These are phyloP conservation scores for Drosophila tristis DNA, from an alignment of 1,140 invertebrate genomes.

Conservation along the genomic window DNA sequence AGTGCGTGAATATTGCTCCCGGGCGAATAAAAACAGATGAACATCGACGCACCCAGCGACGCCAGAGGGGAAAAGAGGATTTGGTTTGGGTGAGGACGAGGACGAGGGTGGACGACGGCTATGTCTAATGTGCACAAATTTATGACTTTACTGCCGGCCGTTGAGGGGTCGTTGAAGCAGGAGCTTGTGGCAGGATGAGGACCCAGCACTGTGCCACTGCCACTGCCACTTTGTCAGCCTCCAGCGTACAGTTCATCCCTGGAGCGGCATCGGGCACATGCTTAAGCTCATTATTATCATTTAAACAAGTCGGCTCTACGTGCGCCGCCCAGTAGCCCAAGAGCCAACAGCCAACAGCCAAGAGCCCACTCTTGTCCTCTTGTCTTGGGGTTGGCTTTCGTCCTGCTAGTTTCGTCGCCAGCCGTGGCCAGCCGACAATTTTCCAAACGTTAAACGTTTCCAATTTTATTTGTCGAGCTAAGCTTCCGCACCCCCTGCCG, in stretches of 20 bases:
- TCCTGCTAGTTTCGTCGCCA: slow-evolving; percentile 25
- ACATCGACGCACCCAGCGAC: slow-evolving; percentile 11
- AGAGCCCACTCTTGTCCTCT: slow-evolving; percentile 58
- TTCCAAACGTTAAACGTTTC: slow-evolving; percentile 72
- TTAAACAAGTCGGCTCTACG: slow-evolving; percentile 77
- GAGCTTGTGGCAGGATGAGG: background rate
- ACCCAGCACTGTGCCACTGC: slow-evolving; percentile 60
- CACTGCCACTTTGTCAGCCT: slow-evolving; percentile 60
- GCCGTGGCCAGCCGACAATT: slow-evolving; percentile 10
- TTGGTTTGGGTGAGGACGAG: background rate
- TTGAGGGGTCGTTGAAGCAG: slow-evolving; percentile 33
- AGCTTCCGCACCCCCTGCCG: too few species aligned
- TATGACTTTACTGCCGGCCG: slow-evolving; percentile 76
- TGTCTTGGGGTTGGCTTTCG: slow-evolving; percentile 57
- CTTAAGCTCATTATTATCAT: slow-evolving; percentile 83
- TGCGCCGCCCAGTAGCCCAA: slow-evolving; percentile 31
- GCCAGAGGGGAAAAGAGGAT: background rate
- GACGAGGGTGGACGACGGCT: slow-evolving; percentile 61
- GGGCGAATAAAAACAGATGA: slow-evolving; percentile 83
- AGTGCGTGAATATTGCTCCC: slow-evolving; percentile 83
- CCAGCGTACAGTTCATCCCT: slow-evolving; percentile 37
- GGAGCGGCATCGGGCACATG: slow-evolving; percentile 61
- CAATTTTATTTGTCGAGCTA: slow-evolving; percentile 50
- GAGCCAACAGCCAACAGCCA: slow-evolving; percentile 3
- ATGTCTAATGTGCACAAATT: slow-evolving; percentile 84